phyloP scores from a whole-genome alignment of 2,113 vertebrate species.

The Ovibos moschatus region DNA sequence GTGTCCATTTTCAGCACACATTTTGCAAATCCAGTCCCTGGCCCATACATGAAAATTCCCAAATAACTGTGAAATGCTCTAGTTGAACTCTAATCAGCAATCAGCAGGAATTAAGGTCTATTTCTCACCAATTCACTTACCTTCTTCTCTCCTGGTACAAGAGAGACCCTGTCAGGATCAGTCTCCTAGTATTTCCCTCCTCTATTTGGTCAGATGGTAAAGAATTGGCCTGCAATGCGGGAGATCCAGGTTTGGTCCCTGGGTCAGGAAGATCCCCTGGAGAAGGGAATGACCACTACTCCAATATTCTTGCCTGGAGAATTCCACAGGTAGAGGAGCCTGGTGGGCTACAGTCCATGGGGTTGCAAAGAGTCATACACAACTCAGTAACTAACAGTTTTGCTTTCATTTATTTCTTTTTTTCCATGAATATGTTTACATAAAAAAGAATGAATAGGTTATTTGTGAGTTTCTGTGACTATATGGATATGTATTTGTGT shows the following conservation, averaged over 20 bases:
- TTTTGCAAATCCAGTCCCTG: neutral
- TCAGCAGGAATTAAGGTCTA: neutral
- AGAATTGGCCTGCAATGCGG: neutral
- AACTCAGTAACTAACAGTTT: neutral
- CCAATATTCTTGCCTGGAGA: neutral
- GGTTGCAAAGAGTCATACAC: neutral
- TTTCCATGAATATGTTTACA: neutral
- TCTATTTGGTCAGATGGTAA: neutral
- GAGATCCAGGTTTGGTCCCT: neutral
- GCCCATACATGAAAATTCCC: neutral
- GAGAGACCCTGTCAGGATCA: accelerated
- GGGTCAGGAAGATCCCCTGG: neutral
- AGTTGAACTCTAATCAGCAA: neutral
- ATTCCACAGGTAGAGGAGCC: neutral
- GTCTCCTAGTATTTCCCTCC: neutral
- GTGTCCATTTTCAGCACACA: neutral
- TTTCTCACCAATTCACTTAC: no score
- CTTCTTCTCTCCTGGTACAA: neutral
- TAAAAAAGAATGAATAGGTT: neutral
- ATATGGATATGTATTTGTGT: neutral
- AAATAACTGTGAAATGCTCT: neutral
- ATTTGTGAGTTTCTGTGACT: neutral
- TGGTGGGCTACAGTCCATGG: neutral
- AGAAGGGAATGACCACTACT: neutral
- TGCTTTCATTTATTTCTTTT: neutral